These are phyloP conservation scores for Amblyornis subalaris DNA, from an alignment of 2,113 vertebrate species.

Conservation along the genomic window DNA sequence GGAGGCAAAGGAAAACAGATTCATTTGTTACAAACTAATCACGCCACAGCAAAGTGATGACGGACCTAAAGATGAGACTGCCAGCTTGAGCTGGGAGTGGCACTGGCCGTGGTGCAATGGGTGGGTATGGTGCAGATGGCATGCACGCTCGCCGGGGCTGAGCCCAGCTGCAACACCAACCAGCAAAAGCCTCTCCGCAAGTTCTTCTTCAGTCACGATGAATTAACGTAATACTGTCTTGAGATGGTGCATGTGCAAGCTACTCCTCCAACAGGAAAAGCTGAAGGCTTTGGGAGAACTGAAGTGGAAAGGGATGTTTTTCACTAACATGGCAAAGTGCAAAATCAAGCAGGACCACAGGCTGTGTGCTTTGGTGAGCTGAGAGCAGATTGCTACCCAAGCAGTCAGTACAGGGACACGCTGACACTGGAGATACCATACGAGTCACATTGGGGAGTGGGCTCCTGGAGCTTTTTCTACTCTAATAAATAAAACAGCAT, in stretches of 20 bases:
- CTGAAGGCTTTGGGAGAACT: not conserved
- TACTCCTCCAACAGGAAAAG: not conserved
- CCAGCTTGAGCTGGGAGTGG: not conserved
- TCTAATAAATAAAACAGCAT: not conserved
- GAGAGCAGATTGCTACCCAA: not conserved
- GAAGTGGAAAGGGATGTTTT: not conserved
- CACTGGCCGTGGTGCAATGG: not conserved
- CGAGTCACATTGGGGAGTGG: not conserved
- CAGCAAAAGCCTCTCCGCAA: not conserved
- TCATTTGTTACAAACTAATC: not conserved
- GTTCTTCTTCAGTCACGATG: not conserved
- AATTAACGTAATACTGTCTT: not conserved
- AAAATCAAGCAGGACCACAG: not conserved
- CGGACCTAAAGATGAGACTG: accelerated
- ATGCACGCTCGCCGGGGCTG: accelerated
- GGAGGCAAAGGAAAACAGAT: not conserved
- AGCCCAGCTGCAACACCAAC: not conserved
- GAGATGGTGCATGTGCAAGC: not conserved
- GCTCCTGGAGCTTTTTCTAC: not conserved
- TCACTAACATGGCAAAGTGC: not conserved
- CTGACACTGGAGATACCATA: not conserved
- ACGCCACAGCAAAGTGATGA: accelerated
- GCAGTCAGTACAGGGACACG: not conserved
- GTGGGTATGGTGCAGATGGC: not conserved
- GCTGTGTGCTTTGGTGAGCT: not conserved